phyloP scores from a whole-genome alignment of 2,113 vertebrate species.

The Alethe diademata region DNA sequence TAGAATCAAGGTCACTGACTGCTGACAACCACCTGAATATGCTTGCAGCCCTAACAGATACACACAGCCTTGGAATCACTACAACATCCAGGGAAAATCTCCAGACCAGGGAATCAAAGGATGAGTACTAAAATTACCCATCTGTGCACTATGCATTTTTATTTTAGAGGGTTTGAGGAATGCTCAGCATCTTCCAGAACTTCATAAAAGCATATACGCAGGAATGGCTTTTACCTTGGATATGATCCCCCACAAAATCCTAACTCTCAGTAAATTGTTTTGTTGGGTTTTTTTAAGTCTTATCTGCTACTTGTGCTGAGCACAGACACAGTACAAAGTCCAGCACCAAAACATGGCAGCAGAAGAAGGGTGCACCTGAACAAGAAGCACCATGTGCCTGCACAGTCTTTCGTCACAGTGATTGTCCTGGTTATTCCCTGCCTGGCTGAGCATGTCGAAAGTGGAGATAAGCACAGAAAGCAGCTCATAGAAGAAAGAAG shows the following conservation, averaged over 20 bases:
- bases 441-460: background rate
- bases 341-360: background rate
- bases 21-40: background rate
- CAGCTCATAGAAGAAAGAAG: background rate
- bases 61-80: background rate
- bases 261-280: background rate
- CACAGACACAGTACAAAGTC: background rate
- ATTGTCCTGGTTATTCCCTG: background rate
- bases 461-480: background rate
- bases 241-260: background rate
- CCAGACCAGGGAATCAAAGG: background rate
- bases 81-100: background rate
- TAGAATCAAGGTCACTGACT: background rate
- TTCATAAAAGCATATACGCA: background rate
- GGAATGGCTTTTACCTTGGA: background rate
- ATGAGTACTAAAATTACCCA: background rate
- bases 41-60: background rate
- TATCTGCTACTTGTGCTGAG: background rate
- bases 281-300: background rate
- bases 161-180: background rate
- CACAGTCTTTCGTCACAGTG: background rate
- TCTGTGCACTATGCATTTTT: background rate
- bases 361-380: background rate
- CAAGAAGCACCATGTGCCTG: background rate
- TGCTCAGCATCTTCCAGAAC: background rate